A percentile compares a stretch with the other conserved stretches of the same genome.
phyloP scores from a whole-genome alignment of 1,140 invertebrate species.

The Heliconius eleuchia region DNA sequence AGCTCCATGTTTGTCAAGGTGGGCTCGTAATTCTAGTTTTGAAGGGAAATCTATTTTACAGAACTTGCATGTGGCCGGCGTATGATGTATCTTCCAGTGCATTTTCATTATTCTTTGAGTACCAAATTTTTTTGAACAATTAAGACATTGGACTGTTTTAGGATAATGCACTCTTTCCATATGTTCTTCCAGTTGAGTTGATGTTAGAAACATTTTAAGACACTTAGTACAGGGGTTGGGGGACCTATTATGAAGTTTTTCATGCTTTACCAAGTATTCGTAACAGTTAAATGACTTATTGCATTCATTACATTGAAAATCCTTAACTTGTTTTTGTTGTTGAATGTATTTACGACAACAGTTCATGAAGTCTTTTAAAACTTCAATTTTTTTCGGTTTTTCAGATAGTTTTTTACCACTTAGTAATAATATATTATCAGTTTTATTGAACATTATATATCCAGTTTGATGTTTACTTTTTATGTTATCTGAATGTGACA shows the following conservation, averaged over 20 bases:
- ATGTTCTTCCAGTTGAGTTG: slow-evolving; percentile 52
- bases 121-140: slow-evolving; percentile 64
- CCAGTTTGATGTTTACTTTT: slow-evolving; percentile 43
- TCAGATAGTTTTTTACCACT: slow-evolving; percentile 41
- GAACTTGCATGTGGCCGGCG: slow-evolving; percentile 53
- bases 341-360: slow-evolving; percentile 45
- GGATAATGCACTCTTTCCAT: slow-evolving; percentile 57
- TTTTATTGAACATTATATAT: slow-evolving; percentile 53
- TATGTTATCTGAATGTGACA: slow-evolving; percentile 41
- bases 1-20: slow-evolving; percentile 54
- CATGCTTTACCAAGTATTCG: slow-evolving; percentile 46
- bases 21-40: slow-evolving; percentile 49
- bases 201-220: slow-evolving; percentile 53
- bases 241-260: slow-evolving; percentile 48
- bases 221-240: slow-evolving; percentile 51
- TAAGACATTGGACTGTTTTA: slow-evolving; percentile 55
- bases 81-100: slow-evolving; percentile 53
- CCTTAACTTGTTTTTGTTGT: slow-evolving; percentile 22
- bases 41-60: slow-evolving; percentile 60
- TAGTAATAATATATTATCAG: slow-evolving; percentile 50
- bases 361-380: slow-evolving; percentile 51
- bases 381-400: slow-evolving; percentile 47
- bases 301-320: slow-evolving; percentile 51
- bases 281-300: slow-evolving; percentile 48
- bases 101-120: slow-evolving; percentile 53